phyloP scores from a whole-genome alignment of 2,888 invertebrate genomes.

The Maniola hyperantus region DNA sequence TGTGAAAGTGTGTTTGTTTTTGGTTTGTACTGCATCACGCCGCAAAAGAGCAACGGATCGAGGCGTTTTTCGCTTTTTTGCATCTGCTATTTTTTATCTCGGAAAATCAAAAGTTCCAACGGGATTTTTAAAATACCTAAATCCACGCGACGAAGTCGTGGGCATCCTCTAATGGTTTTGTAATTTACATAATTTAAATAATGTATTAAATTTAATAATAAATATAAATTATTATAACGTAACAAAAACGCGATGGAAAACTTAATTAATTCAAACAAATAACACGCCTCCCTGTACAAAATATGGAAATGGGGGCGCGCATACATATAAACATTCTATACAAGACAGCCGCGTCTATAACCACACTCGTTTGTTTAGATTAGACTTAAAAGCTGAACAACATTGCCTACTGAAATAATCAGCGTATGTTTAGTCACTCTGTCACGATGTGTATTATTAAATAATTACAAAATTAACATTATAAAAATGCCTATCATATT shows the following conservation, averaged over 20 bases:
- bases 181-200: too few species aligned
- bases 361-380: conserved; percentile 60
- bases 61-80: too few species aligned
- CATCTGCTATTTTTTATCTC: too few species aligned
- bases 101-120: too few species aligned
- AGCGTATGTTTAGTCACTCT: background rate
- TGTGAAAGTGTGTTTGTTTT: too few species aligned
- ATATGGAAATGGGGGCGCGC: conserved; percentile 50
- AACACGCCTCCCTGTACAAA: conserved; percentile 56
- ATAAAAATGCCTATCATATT: background rate
- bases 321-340: conserved; percentile 42
- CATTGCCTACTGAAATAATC: background rate
- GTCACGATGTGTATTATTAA: background rate
- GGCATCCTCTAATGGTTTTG: too few species aligned
- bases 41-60: too few species aligned
- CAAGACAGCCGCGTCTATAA: conserved; percentile 69
- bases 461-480: background rate
- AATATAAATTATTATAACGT: conserved; percentile 31
- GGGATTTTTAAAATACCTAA: too few species aligned
- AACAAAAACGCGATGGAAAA: conserved; percentile 52
- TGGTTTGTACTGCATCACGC: too few species aligned
- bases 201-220: background rate
- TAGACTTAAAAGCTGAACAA: background rate
- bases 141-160: too few species aligned
- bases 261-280: conserved; percentile 59